phyloP scores from a whole-genome alignment of 2,113 vertebrate species.

The Tinamus guttatus region DNA sequence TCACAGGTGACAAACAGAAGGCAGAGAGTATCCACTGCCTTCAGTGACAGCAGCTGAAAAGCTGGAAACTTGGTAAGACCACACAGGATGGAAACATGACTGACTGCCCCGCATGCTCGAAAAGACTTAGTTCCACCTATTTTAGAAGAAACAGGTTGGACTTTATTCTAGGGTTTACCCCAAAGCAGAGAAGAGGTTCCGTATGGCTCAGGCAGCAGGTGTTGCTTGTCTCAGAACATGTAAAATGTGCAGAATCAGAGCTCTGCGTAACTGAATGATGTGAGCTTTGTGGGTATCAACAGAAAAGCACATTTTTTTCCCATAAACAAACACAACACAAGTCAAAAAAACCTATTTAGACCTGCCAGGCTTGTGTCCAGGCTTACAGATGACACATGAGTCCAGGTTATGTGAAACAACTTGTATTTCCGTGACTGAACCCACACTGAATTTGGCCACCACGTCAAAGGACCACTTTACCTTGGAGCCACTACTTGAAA shows the following conservation, averaged over 20 bases:
- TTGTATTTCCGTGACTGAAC: background rate
- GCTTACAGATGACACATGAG: background rate
- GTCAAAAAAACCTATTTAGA: background rate
- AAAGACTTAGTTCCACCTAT: background rate
- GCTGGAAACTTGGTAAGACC: background rate
- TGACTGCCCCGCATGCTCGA: too few species aligned
- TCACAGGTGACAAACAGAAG: rapidly evolving
- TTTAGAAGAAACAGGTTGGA: background rate
- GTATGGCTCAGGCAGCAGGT: background rate
- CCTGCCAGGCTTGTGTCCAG: background rate
- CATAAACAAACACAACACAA: background rate
- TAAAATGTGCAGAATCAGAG: background rate
- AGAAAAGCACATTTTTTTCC: background rate
- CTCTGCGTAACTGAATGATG: background rate
- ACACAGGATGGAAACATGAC: background rate
- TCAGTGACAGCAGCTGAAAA: background rate
- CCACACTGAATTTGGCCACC: background rate
- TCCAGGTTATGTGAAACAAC: background rate
- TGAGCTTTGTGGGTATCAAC: background rate
- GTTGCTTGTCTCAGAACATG: background rate
- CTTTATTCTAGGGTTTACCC: background rate
- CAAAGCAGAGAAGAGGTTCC: background rate
- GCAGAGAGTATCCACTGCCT: background rate
- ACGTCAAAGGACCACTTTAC: background rate
- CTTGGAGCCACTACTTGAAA: background rate